Conservation (phyloP, 2,797 vertebrate species). For the Melanotaenia maccullochi region DNA sequence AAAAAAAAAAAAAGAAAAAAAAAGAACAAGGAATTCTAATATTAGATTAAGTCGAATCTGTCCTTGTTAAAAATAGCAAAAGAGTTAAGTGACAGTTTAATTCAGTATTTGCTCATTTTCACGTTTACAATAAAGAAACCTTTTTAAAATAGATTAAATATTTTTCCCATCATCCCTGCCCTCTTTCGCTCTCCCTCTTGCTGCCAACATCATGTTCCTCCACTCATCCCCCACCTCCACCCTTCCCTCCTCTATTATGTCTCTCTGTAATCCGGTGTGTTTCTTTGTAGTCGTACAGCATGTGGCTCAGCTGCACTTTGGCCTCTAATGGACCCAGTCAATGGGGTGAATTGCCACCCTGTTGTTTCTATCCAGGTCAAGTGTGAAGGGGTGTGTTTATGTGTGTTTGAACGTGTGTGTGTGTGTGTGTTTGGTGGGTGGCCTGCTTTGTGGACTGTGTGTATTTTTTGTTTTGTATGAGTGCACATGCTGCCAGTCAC, state of each 20-base stretch:
- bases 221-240: not conserved
- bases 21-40: not conserved
- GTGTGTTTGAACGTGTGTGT: conserved; percentile 9
- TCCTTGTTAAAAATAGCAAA: conserved; percentile 2
- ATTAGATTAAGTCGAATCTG: not conserved
- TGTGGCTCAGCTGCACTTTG: conserved; percentile 66
- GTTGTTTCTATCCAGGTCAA: conserved; percentile 76
- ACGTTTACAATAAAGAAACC: conserved; percentile 7
- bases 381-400: conserved; percentile 36
- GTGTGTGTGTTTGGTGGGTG: not conserved
- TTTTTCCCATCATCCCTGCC: not conserved
- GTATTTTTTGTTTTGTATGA: conserved; percentile 17
- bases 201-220: not conserved
- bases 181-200: conserved; percentile 23
- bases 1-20: not conserved
- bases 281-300: conserved; percentile 59
- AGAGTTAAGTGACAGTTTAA: conserved; percentile 1
- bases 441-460: conserved; percentile 3
- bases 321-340: conserved; percentile 74
- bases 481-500: not conserved
- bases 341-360: conserved; percentile 44
- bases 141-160: conserved; percentile 30
- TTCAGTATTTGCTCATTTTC: conserved; percentile 8
- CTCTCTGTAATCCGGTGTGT: conserved; percentile 58
- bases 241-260: conserved; percentile 31